phyloP scores from a whole-genome alignment of 2,797 vertebrate genomes.

The Ptychadena robeensis region DNA sequence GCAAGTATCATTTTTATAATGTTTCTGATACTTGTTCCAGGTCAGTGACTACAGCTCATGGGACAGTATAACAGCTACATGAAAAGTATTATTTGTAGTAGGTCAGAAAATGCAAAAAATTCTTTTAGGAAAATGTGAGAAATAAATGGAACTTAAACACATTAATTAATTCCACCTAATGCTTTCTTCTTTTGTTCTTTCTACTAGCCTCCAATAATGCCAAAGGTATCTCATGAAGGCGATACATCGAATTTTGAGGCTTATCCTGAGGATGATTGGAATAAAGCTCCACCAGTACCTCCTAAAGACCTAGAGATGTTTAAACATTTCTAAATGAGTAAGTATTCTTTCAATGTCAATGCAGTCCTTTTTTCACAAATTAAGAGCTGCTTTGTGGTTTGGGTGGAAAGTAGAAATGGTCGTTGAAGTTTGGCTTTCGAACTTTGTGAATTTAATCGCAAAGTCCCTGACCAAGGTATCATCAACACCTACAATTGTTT shows the following conservation, averaged over 20 bases:
- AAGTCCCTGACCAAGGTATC: too few species aligned
- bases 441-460: too few species aligned
- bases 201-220: conserved; percentile 90
- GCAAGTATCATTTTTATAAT: neutral
- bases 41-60: neutral
- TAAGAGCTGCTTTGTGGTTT: neutral
- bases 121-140: neutral
- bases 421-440: too few species aligned
- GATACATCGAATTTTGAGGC: conserved; percentile 97
- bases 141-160: neutral
- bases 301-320: conserved; percentile 91
- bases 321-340: conserved; percentile 85
- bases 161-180: neutral
- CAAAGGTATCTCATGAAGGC: conserved; percentile 89
- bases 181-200: neutral
- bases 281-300: conserved; percentile 81
- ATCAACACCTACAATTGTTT: too few species aligned
- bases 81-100: neutral
- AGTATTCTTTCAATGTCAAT: neutral
- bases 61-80: too few species aligned
- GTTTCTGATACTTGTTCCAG: neutral
- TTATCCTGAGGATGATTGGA: conserved; percentile 94
- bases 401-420: too few species aligned
- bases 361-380: neutral
- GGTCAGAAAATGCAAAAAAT: neutral